Percentiles rank a stretch among this genome's conserved stretches.
Conservation (phyloP, 2,888 invertebrate genomes). For the Ichneumoninae sp. region DNA sequence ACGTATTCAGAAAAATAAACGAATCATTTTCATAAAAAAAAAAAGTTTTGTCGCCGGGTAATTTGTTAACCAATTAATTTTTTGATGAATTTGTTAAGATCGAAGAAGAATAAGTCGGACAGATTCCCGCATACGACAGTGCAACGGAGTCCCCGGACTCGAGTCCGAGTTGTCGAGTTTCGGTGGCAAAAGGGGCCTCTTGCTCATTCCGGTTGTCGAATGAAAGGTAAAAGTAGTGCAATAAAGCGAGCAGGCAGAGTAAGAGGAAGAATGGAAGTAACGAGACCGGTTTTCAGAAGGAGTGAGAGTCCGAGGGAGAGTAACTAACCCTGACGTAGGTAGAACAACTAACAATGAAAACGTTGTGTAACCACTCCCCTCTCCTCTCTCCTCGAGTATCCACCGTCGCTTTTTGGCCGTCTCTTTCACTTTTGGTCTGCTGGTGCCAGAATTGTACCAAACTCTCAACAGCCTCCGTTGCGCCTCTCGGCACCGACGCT, state of each 20-base stretch:
- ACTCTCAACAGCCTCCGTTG: slow-evolving; percentile 17
- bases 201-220: slow-evolving; percentile 52
- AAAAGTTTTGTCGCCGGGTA: too few species aligned
- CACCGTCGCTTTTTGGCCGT: slow-evolving; percentile 38
- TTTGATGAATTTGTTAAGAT: too few species aligned
- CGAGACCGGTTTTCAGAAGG: slow-evolving; percentile 55
- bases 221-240: slow-evolving; percentile 39
- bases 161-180: slow-evolving; percentile 30
- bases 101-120: slow-evolving; percentile 23
- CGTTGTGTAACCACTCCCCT: slow-evolving; percentile 68
- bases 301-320: slow-evolving; percentile 18
- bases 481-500: slow-evolving; percentile 52
- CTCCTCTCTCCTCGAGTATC: slow-evolving; percentile 1
- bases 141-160: not conserved
- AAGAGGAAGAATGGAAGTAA: slow-evolving; percentile 49
- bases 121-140: slow-evolving; percentile 25
- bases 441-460: slow-evolving; percentile 43
- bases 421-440: slow-evolving; percentile 48
- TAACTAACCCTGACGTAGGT: slow-evolving; percentile 58
- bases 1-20: too few species aligned
- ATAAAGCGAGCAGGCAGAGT: slow-evolving; percentile 31
- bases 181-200: slow-evolving; percentile 46
- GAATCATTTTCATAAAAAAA: too few species aligned
- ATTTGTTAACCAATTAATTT: too few species aligned
- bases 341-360: slow-evolving; percentile 71